phyloP scores from a whole-genome alignment of 2,797 vertebrate genomes.

The Gorsachius magnificus region DNA sequence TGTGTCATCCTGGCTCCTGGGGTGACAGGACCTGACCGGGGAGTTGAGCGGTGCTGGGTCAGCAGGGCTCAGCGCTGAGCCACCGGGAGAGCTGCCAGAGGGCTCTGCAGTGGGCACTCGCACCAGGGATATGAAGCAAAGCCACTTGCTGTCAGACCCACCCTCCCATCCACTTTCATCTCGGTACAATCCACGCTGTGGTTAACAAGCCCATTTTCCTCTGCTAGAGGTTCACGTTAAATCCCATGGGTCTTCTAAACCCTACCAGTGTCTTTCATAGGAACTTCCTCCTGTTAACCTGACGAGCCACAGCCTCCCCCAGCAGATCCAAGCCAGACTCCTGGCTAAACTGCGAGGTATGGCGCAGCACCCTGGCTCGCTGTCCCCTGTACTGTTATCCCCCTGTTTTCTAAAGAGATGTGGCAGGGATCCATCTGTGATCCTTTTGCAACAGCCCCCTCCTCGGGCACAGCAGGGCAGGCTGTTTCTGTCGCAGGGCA shows the following conservation, averaged over 20 bases:
- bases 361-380: neutral
- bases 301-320: neutral
- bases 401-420: neutral
- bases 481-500: neutral
- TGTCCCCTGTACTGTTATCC: neutral
- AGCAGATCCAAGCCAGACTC: neutral
- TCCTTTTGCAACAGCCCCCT: neutral
- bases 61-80: fast-evolving
- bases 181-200: fast-evolving
- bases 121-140: fast-evolving
- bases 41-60: neutral
- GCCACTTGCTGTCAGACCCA: fast-evolving
- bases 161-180: neutral
- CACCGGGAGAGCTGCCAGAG: fast-evolving
- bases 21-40: neutral
- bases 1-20: neutral
- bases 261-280: neutral
- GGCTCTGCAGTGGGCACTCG: fast-evolving
- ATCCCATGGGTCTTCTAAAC: neutral
- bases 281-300: neutral
- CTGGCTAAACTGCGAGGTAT: neutral
- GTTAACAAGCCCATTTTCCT: neutral
- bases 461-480: neutral
- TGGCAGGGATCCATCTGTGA: fast-evolving
- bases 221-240: neutral